A percentile compares a stretch with the other conserved stretches of the same genome.
Evolutionary conservation across 2,888 invertebrate genomes (phyloP).

Genomic region (Xestia c-nigrum): DNA sequence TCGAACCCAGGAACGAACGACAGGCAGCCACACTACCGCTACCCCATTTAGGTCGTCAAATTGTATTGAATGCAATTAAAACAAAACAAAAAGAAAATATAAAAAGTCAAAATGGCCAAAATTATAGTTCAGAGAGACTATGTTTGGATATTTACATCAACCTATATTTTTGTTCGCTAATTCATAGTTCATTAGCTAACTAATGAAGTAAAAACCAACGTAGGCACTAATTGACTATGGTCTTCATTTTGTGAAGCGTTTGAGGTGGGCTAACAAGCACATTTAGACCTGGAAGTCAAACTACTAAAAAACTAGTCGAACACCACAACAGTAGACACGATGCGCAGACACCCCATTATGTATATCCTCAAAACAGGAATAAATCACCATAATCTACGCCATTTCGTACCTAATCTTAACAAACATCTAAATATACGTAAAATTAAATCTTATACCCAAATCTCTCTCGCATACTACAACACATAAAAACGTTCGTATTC

Average conservation of each 20-base stretch:
- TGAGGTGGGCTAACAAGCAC: not conserved
- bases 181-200: not conserved
- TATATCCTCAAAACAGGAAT: conserved; percentile 22
- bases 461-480: conserved; percentile 50
- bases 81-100: no score
- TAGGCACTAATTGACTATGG: not conserved
- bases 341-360: no score
- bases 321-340: no score
- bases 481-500: conserved; percentile 59
- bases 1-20: no score
- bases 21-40: no score
- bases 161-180: not conserved
- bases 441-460: conserved; percentile 65
- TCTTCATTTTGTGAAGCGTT: not conserved
- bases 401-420: conserved; percentile 47
- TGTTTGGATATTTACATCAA: not conserved
- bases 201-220: no score
- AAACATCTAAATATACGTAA: conserved; percentile 53
- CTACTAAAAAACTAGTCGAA: not conserved
- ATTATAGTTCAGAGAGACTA: not conserved
- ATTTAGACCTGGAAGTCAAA: not conserved
- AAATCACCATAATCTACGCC: conserved; percentile 39
- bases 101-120: no score
- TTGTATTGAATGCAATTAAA: no score
- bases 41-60: no score